Evolutionary conservation across 2,888 invertebrate species (phyloP), one percentile per base, ranked within the genome.

Genomic region (Euspilapteryx auroguttella): DNA sequence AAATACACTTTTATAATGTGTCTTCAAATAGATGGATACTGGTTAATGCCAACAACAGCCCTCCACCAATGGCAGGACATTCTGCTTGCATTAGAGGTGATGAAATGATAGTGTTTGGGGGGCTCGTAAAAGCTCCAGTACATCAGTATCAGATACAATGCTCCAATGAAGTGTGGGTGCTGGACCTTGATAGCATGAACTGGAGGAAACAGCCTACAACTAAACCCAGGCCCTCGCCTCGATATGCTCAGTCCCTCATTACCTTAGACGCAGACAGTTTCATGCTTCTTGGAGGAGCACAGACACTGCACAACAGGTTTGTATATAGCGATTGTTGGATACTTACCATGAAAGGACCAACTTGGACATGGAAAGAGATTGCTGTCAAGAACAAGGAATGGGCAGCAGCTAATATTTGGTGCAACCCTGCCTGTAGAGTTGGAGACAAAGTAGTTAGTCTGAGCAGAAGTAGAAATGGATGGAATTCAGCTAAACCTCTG

Each of bases 171-270:
- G 79, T 95, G 11, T 94, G 94, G 94, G 87, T 89, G 35, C 81
- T 94, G 35, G 84, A 96, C 68, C 78, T 96, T 38, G 79, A 80
- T 8, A 81, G 82, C 25, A 81, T 84, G 42, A 78, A 61, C 26
- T 96, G 96, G 96, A 81, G 79, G 40, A 85, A 86, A 48, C 89
- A 87, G 43, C 73, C 79, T 24, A 86, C 87, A 26, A 77, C 79
- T 1, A 82, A 79, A 36, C 76, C 80, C 0, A 84, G 82, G 39
- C 94, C 94, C 2, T 77, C 81, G n/a, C 84, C 90, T 14, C 77
- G 97, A 37, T 95, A 95, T 69, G 94, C 94, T 5, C 96, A 96
- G 49, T 92, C 94, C n/a, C 90, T 96, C 53, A 86, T 94, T 31
- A 78, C 80, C 28, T 54, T 96, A 33, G 88, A 91, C 55, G 82